phyloP scores from a whole-genome alignment of 2,888 invertebrate species.

The Hydriomena furcata region DNA sequence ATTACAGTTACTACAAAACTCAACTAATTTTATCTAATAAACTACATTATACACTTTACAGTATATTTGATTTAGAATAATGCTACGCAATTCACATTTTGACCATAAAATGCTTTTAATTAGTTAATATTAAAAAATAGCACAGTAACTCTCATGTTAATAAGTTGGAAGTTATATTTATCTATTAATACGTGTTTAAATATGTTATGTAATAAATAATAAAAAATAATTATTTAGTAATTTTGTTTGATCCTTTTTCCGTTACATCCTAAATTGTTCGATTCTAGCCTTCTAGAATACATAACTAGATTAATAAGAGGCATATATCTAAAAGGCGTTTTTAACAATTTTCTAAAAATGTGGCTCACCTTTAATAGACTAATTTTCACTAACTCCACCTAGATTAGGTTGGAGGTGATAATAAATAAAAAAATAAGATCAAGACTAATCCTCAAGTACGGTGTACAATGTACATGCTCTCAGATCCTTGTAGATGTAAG shows the following conservation, averaged over 20 bases:
- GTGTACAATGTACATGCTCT: no score
- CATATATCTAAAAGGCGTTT: constrained; percentile 39
- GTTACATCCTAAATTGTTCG: constrained; percentile 28
- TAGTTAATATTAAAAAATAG: constrained; percentile 4
- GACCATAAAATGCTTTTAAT: constrained; percentile 14
- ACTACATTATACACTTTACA: constrained; percentile 74
- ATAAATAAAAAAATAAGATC: no score
- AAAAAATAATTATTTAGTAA: constrained; percentile 7
- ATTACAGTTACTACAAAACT: constrained; percentile 27
- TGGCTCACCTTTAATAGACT: constrained; percentile 4
- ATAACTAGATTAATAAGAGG: constrained; percentile 32
- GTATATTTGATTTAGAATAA: constrained; percentile 78
- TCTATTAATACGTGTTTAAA: no score
- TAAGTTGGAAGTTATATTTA: no score
- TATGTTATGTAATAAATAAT: background rate
- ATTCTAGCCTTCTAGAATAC: constrained; percentile 42
- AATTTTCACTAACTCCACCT: background rate
- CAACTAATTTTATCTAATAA: constrained; percentile 26
- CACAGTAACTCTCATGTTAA: background rate
- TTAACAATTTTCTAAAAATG: constrained; percentile 5
- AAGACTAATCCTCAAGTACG: no score
- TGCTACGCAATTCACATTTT: constrained; percentile 68
- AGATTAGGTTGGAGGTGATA: no score
- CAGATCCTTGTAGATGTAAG: no score
- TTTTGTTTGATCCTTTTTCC: constrained; percentile 6